Percentiles rank a stretch among this genome's conserved stretches.
These are phyloP conservation scores for Xerus inauris DNA, from an alignment of 2,113 vertebrate species.

Conservation along the genomic window DNA sequence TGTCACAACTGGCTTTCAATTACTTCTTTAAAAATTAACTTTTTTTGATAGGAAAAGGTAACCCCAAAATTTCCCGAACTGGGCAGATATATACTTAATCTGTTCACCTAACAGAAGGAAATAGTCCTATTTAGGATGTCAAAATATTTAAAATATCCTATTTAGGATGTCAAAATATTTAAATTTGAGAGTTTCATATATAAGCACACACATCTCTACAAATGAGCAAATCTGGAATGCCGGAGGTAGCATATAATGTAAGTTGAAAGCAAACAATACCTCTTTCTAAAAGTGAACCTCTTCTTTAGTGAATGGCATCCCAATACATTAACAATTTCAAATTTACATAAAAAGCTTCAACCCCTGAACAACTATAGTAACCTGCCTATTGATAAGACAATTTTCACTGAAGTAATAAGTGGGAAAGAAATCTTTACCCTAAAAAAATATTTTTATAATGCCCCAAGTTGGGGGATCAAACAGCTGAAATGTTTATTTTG, in stretches of 20 bases:
- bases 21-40: constrained; percentile 36
- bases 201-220: not conserved
- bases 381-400: constrained; percentile 37
- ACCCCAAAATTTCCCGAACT: not conserved
- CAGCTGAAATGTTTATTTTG: constrained; percentile 69
- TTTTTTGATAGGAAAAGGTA: constrained; percentile 16
- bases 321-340: constrained; percentile 38
- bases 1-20: not conserved
- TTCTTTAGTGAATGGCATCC: constrained; percentile 49
- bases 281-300: constrained; percentile 13
- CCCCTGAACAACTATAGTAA: not conserved
- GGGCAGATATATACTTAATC: not conserved
- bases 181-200: not conserved
- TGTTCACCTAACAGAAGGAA: constrained; percentile 11
- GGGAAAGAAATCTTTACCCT: constrained; percentile 34
- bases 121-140: not conserved
- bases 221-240: not conserved
- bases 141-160: constrained; percentile 57
- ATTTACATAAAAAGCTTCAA: constrained; percentile 22
- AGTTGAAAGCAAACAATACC: constrained; percentile 12
- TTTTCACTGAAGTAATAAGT: constrained; percentile 21
- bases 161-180: constrained; percentile 22
- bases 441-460: constrained; percentile 63
- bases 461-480: constrained; percentile 34
- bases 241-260: not conserved